These are phyloP conservation scores for Numenius arquata DNA, from an alignment of 2,113 vertebrate genomes.

Conservation along the genomic window DNA sequence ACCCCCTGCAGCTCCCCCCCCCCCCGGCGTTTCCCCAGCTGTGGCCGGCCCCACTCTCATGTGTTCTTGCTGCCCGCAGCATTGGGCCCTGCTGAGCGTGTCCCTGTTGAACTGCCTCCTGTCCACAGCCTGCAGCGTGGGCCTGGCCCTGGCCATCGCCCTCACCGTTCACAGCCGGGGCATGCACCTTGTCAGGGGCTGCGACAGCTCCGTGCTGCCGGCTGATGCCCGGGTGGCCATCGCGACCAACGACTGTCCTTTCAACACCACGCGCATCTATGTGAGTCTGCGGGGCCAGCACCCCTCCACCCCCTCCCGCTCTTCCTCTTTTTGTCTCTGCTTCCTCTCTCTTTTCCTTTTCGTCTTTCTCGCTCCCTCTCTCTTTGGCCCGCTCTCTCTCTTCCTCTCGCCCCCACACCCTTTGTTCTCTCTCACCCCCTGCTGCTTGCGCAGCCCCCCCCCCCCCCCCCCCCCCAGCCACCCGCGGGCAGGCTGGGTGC, in stretches of 20 bases:
- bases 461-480: background rate
- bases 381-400: no score
- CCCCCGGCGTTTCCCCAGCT: background rate
- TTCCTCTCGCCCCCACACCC: no score
- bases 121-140: conserved; percentile 82
- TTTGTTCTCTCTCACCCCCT: no score
- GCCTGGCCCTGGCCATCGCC: conserved; percentile 82
- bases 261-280: conserved; percentile 92
- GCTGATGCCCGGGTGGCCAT: conserved; percentile 73
- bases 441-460: background rate
- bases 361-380: no score
- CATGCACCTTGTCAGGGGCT: conserved; percentile 79
- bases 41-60: background rate
- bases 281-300: conserved; percentile 69
- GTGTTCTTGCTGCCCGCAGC: conserved; percentile 63
- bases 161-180: conserved; percentile 82
- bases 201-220: conserved; percentile 77
- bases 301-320: no score
- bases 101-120: conserved; percentile 82
- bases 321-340: background rate
- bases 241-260: conserved; percentile 79
- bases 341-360: background rate
- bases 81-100: conserved; percentile 78
- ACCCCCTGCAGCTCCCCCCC: rapidly evolving
- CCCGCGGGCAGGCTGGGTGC: background rate